Evolutionary conservation across 2,797 vertebrate genomes (phyloP).

Genomic region (Hipposideros larvatus): DNA sequence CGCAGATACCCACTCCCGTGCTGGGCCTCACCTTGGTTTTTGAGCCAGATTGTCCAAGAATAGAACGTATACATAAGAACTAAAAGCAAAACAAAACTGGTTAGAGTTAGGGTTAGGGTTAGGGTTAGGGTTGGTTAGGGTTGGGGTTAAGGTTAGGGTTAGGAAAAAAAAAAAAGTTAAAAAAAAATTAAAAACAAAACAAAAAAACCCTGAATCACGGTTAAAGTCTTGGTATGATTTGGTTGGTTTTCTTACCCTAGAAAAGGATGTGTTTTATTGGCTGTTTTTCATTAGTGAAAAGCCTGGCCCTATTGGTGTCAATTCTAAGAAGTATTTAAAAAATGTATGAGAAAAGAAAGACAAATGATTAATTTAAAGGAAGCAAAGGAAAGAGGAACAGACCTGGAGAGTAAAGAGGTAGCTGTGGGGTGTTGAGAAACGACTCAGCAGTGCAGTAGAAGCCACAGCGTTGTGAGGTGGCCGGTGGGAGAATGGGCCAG

Average conservation of each 20-base stretch:
- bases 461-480: not conserved
- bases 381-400: not conserved
- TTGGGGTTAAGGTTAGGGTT: too few relatives aligned
- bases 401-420: not conserved
- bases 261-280: not conserved
- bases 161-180: too few relatives aligned
- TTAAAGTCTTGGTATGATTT: not conserved
- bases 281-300: not conserved
- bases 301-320: not conserved
- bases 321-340: not conserved
- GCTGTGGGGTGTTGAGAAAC: not conserved
- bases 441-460: not conserved
- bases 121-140: too few relatives aligned
- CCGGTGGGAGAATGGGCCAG: not conserved
- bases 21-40: conserved; percentile 1
- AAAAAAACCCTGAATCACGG: not conserved
- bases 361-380: not conserved
- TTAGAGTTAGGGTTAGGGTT: too few relatives aligned
- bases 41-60: not conserved
- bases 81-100: not conserved
- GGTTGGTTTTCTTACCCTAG: not conserved
- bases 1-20: not conserved
- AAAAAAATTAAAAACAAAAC: not conserved
- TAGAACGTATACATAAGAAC: not conserved
- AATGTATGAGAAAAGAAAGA: conserved; percentile 7